Percentiles rank a stretch among this genome's conserved stretches.
These are phyloP conservation scores for Danio albolineatus DNA, from an alignment of 2,797 vertebrate species.

Conservation along the genomic window DNA sequence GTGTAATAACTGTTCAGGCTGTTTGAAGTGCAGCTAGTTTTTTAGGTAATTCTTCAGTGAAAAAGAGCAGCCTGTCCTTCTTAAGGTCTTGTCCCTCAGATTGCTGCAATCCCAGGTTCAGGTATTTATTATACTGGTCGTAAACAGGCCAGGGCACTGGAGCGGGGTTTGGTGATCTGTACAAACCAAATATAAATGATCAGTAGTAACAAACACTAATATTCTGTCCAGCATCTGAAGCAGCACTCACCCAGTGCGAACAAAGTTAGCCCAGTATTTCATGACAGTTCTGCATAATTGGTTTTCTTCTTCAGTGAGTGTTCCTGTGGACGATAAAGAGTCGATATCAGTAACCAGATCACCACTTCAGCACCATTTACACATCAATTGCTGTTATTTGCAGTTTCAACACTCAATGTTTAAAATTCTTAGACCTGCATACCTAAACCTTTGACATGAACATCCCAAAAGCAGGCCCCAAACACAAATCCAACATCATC, in stretches of 20 bases:
- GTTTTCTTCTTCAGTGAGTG: slow-evolving; percentile 77
- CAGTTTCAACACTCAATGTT: background rate
- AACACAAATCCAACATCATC: slow-evolving; percentile 86
- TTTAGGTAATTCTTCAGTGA: slow-evolving; percentile 72
- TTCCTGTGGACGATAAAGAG: slow-evolving; percentile 61
- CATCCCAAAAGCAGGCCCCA: slow-evolving; percentile 82
- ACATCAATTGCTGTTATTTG: background rate
- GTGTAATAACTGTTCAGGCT: background rate
- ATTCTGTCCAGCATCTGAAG: background rate
- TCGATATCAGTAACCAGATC: background rate
- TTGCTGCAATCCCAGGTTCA: slow-evolving; percentile 78
- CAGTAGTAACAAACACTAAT: background rate
- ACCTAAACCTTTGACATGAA: slow-evolving; percentile 71
- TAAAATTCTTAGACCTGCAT: slow-evolving; percentile 1
- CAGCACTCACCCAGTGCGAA: slow-evolving; percentile 78
- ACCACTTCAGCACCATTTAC: background rate
- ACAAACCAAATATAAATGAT: slow-evolving; percentile 12
- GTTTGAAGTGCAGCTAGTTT: slow-evolving; percentile 58
- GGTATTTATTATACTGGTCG: slow-evolving; percentile 77
- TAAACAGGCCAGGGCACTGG: slow-evolving; percentile 81
- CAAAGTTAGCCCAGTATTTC: slow-evolving; percentile 90
- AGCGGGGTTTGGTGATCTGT: slow-evolving; percentile 81
- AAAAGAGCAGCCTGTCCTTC: slow-evolving; percentile 76
- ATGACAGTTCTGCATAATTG: slow-evolving; percentile 82
- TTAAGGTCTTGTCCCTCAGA: slow-evolving; percentile 74